Evolutionary conservation across 2,113 vertebrate species (phyloP).

Genomic region (Morone chrysops): DNA sequence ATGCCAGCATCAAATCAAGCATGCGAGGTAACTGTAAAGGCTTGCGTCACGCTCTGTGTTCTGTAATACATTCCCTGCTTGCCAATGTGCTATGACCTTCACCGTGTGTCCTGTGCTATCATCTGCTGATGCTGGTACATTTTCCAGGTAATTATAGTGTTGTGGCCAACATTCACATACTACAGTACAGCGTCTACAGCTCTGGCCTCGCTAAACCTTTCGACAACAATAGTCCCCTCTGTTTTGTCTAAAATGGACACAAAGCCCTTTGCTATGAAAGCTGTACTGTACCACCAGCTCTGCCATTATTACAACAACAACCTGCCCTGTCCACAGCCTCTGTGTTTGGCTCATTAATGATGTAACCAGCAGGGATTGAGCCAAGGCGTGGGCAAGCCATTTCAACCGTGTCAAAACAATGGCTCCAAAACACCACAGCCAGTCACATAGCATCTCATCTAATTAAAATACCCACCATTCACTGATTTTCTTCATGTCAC

Average conservation of each 20-base stretch:
- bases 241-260: slow-evolving; percentile 30
- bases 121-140: slow-evolving; percentile 62
- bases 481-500: slow-evolving; percentile 28
- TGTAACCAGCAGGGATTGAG: slow-evolving; percentile 58
- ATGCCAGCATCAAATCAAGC: slow-evolving; percentile 13
- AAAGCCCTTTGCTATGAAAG: slow-evolving; percentile 34
- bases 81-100: slow-evolving; percentile 69
- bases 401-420: slow-evolving; percentile 62
- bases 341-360: slow-evolving; percentile 67
- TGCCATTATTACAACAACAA: slow-evolving; percentile 46
- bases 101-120: slow-evolving; percentile 58
- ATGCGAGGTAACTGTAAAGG: slow-evolving; percentile 10
- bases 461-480: slow-evolving; percentile 42
- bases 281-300: slow-evolving; percentile 24
- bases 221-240: slow-evolving; percentile 7
- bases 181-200: slow-evolving; percentile 1
- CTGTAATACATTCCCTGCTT: slow-evolving; percentile 25
- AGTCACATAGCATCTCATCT: slow-evolving; percentile 34
- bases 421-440: slow-evolving; percentile 22
- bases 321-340: slow-evolving; percentile 38
- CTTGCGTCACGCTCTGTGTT: slow-evolving; percentile 28
- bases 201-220: not conserved
- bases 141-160: slow-evolving; percentile 66
- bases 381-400: slow-evolving; percentile 46
- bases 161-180: slow-evolving; percentile 20